Base-by-base conservation (phyloP, 2,113 vertebrate species). In the Sander vitreus region DNA sequence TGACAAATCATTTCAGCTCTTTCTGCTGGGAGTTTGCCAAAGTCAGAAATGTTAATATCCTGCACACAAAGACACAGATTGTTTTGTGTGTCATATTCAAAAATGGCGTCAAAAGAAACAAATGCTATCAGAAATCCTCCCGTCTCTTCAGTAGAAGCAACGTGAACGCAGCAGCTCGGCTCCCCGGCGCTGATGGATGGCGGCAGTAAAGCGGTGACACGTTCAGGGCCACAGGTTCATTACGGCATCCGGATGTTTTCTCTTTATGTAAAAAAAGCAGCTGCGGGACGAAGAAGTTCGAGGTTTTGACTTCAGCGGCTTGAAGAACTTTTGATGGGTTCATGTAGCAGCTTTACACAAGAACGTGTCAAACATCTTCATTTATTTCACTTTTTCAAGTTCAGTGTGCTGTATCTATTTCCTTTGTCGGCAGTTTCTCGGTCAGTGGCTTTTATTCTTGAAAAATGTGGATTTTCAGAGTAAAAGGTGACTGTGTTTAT, bases 321-420 rank as follows among this genome's bases (percentile, higher is more conserved):
- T 33, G 30, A 33, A 33, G 30, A 33, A 33, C 30, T 5, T 5
- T 5, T 33, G 0, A 33, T 25, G 27, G 10, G 43, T 81, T 84
- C 14, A 6, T 84, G 50, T 21, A 23, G 25, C 57, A 53, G 55
- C 50, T 78, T 75, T 14, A 78, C 48, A 25, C 30, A 30, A 13
- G 14, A 87, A 59, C 6, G 62, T 25, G 59, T 54, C 30, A 33
- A 33, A 5, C 65, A 23, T 15, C 64, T 69, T 93, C 84, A 88
- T 92, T 89, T 92, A 79, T 92, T 87, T 36, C 4, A 33, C 30
- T 33, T 33, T 74, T 63, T n/a, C 11, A 21, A 53, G 57, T 33
- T 33, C 30, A 5, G 5, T 5, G 30, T 33, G 30, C 30, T 30
- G 3, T 76, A 53, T 88, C 92, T 89, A 88, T 93, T 92, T 87